Base-by-base conservation (phyloP, 2,113 vertebrate species). In the Phalacrocorax pelagicus region DNA sequence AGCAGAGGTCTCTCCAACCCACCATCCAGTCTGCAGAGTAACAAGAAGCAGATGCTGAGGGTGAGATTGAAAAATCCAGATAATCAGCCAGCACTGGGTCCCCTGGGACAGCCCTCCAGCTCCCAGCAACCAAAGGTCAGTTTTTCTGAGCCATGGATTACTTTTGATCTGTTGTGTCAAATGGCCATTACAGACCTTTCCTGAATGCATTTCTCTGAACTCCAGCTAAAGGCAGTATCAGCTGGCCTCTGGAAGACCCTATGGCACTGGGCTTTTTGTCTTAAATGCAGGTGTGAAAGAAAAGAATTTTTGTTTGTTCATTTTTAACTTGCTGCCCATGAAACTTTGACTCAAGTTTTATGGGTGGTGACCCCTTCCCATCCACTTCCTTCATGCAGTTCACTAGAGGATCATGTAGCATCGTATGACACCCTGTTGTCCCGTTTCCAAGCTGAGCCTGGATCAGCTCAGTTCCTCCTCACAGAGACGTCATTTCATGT, bases 381-480 rank as follows among this genome's bases (percentile, higher is more conserved):
- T 49, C 24, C n/a, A 20, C 40, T 81, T 77, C 36, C 63, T 66
- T 44, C 75, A 12, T 4, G 42, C 0, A 0, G 11, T 73, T 91
- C 66, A 46, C 14, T 30, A 63, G 67, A 54, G 40, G 44, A 46
- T 54, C 4, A 2, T 10, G 34, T 10, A 44, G 40, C 42, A 52
- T 40, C 0, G 0, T 44, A 52, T 0, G 0, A 4, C 14, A 10
- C 8, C 6, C 30, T 54, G 9, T 66, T 26, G 30, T 16, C 55
- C 20, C 21, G 14, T 85, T 54, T 84, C 42, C 42, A 85, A 54
- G 22, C 21, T 74, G 67, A 46, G 22, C 52, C 27, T 0, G 0
- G 22, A 32, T 42, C 26, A 57, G 8, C 47, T 80, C 81, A 81
- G 29, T 30, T 22, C 22, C 9, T 85, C 36, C 42, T 66, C 51